Evolutionary conservation across 1,140 invertebrate species (phyloP), one percentile per base, ranked within the genome.

Genomic region (Drosophila lowei): DNA sequence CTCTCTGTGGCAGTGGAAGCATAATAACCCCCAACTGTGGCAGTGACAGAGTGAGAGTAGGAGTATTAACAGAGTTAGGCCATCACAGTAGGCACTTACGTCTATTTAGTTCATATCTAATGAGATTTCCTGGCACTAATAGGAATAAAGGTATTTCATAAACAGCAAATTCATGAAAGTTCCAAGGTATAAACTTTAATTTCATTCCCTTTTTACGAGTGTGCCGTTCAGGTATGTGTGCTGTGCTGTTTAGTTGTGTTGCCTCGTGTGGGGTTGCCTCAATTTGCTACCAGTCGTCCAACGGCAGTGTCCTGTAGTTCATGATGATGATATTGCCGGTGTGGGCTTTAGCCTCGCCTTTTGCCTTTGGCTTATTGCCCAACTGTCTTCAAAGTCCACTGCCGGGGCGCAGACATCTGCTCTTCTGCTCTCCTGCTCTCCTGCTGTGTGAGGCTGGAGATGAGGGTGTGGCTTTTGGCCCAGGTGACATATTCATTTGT

Each of bases 401-500:
- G 11, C 34, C 15, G 34, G 4, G 41, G 30, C 41, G 30, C 7
- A 18, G 44, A 11, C 9, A 34, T 18, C 30, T 53, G 30, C 50
- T 13, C 34, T 11, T 11, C 11, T 38, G 34, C 42, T 42, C 50
- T 13, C 34, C 30, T 53, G 30, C 50, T 13, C 34, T 11, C 34
- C 11, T 38, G 34, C 42, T 42, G 30, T 28, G 28, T 43, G 15
- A 8, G 16, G 38, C 18, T 23, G 2, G 1, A 16, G 30, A 25
- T 21, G 34, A 13, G 16, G 46, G 46, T 74, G 57, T 77, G 71
- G 46, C 55, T 61, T 68, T 79, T 65, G 79, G 75, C 70, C 70
- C 80, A 77, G 67, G 58, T 88, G 83, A 88, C 83, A 88, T 65
- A 83, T 88, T 79, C 83, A 79, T 79, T 88, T 86, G 76, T 72